phyloP scores from a whole-genome alignment of 2,888 invertebrate species.

The Lasioglossum vierecki region DNA sequence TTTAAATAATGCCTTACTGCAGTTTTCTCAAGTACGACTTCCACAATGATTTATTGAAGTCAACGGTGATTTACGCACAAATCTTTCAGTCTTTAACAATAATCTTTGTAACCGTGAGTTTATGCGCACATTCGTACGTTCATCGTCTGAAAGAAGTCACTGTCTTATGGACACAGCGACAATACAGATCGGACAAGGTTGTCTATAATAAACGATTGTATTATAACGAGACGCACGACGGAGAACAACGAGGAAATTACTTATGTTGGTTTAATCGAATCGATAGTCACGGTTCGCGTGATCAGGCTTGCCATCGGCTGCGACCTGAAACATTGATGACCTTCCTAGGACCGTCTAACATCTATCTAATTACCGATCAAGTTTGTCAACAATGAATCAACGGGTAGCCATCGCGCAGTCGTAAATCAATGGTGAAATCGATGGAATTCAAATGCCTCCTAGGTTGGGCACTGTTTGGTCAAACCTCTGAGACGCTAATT shows the following conservation, averaged over 20 bases:
- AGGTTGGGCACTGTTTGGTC: neutral
- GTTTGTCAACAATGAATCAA: neutral
- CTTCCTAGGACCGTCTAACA: constrained; percentile 17
- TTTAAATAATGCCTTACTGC: too few relatives aligned
- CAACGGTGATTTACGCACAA: neutral
- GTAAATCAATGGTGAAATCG: neutral
- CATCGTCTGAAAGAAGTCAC: neutral
- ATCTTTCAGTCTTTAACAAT: neutral
- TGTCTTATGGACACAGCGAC: neutral
- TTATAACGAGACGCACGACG: neutral
- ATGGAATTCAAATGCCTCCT: neutral
- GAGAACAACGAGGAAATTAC: constrained; percentile 30
- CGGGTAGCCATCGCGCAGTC: neutral
- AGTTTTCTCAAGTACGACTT: too few relatives aligned
- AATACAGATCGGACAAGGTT: neutral
- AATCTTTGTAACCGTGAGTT: neutral
- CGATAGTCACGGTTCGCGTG: constrained; percentile 25
- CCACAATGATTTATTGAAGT: neutral
- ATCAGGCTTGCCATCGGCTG: neutral
- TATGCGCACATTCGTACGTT: neutral
- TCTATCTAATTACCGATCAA: constrained; percentile 9
- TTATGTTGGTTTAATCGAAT: constrained; percentile 33
- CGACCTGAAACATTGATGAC: constrained; percentile 23
- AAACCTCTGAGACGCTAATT: neutral
- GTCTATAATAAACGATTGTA: neutral